Conservation (phyloP, 2,113 vertebrate species). For the Microcebus jonahi region DNA sequence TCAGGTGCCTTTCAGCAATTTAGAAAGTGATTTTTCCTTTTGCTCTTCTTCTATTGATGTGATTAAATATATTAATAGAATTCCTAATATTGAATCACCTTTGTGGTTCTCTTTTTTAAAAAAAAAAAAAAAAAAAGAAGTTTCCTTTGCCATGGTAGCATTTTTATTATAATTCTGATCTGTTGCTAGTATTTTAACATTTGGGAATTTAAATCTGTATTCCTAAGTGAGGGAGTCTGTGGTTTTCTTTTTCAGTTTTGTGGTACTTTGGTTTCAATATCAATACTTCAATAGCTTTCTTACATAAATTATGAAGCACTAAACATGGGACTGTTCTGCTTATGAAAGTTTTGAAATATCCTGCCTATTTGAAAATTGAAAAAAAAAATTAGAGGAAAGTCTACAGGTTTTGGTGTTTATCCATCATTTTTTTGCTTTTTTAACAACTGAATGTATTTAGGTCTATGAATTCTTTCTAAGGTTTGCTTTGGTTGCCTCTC, state of each 20-base stretch:
- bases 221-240: background rate
- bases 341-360: background rate
- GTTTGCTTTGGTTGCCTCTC: background rate
- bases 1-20: background rate
- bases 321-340: background rate
- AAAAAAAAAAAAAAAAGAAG: background rate
- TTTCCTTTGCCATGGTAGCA: background rate
- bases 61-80: conserved; percentile 16
- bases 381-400: background rate
- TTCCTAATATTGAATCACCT: conserved; percentile 28
- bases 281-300: background rate
- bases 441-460: background rate
- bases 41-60: background rate
- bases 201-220: background rate
- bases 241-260: background rate
- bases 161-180: conserved; percentile 8
- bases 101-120: background rate
- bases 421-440: background rate
- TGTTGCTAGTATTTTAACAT: background rate
- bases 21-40: background rate
- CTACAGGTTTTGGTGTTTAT: background rate
- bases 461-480: background rate
- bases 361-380: background rate
- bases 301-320: conserved; percentile 49
- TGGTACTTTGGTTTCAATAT: background rate